Conservation (phyloP, 2,888 invertebrate genomes). For the Stomorhina lunata region DNA sequence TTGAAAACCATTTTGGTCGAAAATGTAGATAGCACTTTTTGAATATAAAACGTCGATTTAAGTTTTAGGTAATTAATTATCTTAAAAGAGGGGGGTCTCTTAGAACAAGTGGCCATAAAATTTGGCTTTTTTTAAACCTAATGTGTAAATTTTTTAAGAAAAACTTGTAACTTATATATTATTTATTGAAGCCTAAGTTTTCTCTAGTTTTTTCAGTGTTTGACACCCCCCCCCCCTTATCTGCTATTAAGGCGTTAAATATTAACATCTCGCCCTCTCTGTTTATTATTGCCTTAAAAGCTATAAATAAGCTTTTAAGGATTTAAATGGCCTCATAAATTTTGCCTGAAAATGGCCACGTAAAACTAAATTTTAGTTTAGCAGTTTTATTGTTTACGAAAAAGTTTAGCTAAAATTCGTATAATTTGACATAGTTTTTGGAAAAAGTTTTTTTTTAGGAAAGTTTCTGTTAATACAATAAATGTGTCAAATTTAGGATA, state of each 20-base stretch:
- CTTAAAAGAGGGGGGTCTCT: background rate
- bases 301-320: conserved; percentile 22
- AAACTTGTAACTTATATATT: background rate
- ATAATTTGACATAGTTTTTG: background rate
- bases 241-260: conserved; percentile 6
- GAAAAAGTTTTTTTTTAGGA: background rate
- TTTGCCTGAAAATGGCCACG: conserved; percentile 13
- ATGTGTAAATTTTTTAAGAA: background rate
- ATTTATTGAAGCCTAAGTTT: conserved; percentile 38
- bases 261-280: conserved; percentile 15
- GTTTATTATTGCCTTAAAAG: conserved; percentile 26
- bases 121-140: background rate
- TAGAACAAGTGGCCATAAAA: background rate
- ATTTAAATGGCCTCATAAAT: conserved; percentile 35
- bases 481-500: background rate
- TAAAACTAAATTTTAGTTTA: conserved; percentile 23
- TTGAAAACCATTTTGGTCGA: too few species aligned
- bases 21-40: too few species aligned
- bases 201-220: background rate
- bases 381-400: conserved; percentile 12
- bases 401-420: conserved; percentile 18
- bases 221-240: background rate
- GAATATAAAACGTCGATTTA: background rate
- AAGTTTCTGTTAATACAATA: conserved; percentile 4
- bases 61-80: conserved; percentile 16